Evolutionary conservation across 2,888 invertebrate genomes (phyloP), one percentile per base, ranked within the genome.

Genomic region (Thyatira batis): DNA sequence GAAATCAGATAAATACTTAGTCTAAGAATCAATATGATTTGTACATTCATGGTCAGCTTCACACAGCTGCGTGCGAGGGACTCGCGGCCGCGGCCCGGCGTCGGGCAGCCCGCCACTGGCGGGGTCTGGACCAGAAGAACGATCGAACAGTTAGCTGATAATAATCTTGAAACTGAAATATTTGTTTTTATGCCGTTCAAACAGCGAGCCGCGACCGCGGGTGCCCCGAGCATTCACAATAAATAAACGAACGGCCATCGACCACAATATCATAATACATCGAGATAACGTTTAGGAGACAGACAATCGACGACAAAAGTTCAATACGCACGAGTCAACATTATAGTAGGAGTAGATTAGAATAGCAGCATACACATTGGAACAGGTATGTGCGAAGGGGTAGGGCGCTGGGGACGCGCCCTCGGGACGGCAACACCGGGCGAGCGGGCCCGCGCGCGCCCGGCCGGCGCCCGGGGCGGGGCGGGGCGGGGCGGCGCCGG

Each of bases 241-340:
- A 39, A 17, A 17, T 39, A 17, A n/a, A 39, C 17, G 1, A 39
- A 39, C 33, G 3, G 13, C 33, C 33, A 13, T 33, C 33, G 6
- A 17, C n/a, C 17, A 39, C 33, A 39, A 39, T 27, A 52, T 39
- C 53, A 58, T 61, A 53, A 43, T 58, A 63, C 63, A 59, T 27
- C 53, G 48, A 57, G 56, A 57, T 33, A 46, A 49, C 39, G 50
- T 54, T 46, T 21, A 44, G 51, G 52, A 55, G 53, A 45, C 13
- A 33, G 33, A 39, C 33, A 39, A 39, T 60, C 60, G 59, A 63
- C 61, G 49, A 63, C 50, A 61, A 63, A 71, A 66, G 65, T 61
- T 67, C 64, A 66, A 68, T 73, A 78, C 72, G 65, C 60, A 77
- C 78, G 69, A 78, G 67, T 76, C 74, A 73, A 78, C 80, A 76